Conservation (phyloP, 2,113 vertebrate genomes). For the Maccullochella peelii region DNA sequence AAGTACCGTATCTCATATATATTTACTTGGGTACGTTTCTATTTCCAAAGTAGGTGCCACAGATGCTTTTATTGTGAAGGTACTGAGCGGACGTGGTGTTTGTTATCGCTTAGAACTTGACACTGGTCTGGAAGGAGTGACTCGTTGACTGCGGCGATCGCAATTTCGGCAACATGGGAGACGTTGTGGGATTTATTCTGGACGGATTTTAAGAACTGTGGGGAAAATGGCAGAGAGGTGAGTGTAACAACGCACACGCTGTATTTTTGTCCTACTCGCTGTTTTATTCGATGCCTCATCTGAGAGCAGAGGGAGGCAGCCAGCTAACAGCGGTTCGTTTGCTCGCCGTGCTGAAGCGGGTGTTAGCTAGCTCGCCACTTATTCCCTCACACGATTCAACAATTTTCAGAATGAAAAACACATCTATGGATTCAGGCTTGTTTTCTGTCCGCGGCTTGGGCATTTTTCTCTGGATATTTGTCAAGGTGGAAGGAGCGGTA, state of each 20-base stretch:
- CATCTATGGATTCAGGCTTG: background rate
- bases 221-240: slow-evolving; percentile 79
- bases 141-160: slow-evolving; percentile 70
- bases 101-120: fast-evolving
- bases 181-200: slow-evolving; percentile 59
- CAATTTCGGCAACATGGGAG: slow-evolving; percentile 72
- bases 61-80: slow-evolving; percentile 60
- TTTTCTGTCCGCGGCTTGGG: background rate
- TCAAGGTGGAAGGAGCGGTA: slow-evolving; percentile 8
- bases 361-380: slow-evolving; percentile 54
- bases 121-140: slow-evolving; percentile 51
- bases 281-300: background rate
- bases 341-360: slow-evolving; percentile 14
- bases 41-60: background rate
- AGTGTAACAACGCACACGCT: slow-evolving; percentile 1
- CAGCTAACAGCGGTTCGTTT: slow-evolving; percentile 35
- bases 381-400: slow-evolving; percentile 13
- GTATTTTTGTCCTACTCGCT: background rate
- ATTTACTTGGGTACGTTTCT: background rate
- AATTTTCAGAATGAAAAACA: background rate
- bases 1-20: background rate
- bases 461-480: background rate
- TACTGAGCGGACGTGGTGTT: background rate
- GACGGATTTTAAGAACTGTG: slow-evolving; percentile 46
- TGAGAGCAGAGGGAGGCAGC: background rate